Base-by-base conservation (phyloP, 2,113 vertebrate genomes). In the Psephotus haematonotus region DNA sequence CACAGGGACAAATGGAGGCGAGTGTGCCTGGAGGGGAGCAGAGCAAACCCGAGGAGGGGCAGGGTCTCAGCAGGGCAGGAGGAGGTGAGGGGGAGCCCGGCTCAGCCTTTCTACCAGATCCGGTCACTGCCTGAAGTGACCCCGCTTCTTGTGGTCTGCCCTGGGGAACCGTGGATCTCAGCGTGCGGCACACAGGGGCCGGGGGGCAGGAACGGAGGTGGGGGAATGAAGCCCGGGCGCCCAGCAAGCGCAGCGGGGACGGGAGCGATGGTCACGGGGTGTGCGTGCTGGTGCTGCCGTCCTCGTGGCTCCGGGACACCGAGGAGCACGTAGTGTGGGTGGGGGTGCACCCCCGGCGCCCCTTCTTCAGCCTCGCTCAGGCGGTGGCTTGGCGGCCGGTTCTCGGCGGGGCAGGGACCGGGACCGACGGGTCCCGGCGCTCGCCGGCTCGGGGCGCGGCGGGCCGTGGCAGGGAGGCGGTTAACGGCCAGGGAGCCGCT, bases 391-490 rank as follows among this genome's bases (percentile, higher is more conserved):
- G 17, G 23, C 53, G 27, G 49, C 37, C 29, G 33, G 19, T 35
- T 15, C 53, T 14, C 41, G 19, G 19, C 23, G 70, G 23, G 18
- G 3, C 67, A 17, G 41, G 69, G 24, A 5, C 4, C 55, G 17
- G 74, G 84, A 84, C 63, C 50, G 64, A 41, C 60, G 82, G 35
- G 79, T 7, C 69, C 81, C 24, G 49, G 59, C 57, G 35, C 52
- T 59, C 37, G 28, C 57, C 68, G 69, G 25, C 72, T 41, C 12
- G 43, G 91, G 94, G 85, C 70, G 78, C 90, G 82, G 78, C 72
- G 83, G 79, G 79, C 91, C 91, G 83, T 29, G 89, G 94, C 94
- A 93, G 94, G 92, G 94, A 93, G 94, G 94, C 81, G 50, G 94
- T 93, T 95, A 95, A 95, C 53, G 94, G 80, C 80, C 94, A 82